Evolutionary conservation across 2,888 invertebrate genomes (phyloP).

Genomic region (Pherbina coryleti): DNA sequence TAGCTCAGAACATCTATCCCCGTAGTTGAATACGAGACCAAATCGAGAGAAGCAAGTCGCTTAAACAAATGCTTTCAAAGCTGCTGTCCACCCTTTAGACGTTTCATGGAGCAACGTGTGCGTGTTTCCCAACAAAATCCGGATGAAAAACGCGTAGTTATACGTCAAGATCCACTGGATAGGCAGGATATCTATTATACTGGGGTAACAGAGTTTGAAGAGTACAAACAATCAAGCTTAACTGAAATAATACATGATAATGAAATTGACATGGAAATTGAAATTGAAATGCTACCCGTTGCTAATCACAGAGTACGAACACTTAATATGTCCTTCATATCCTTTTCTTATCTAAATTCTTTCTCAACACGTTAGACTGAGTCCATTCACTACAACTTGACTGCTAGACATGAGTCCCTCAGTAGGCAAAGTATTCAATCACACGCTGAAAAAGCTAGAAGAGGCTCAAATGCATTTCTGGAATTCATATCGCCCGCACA

Average conservation of each 20-base stretch:
- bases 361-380: slow-evolving; percentile 15
- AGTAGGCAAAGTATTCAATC: not conserved
- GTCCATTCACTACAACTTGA: slow-evolving; percentile 45
- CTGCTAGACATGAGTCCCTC: slow-evolving; percentile 36
- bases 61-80: not conserved
- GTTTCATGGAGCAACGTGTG: not conserved
- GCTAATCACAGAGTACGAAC: not conserved
- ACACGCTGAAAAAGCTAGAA: not conserved
- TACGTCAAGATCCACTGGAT: slow-evolving; percentile 72
- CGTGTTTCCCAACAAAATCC: not conserved
- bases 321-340: not conserved
- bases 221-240: slow-evolving; percentile 47
- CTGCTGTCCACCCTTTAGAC: slow-evolving; percentile 26
- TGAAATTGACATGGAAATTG: slow-evolving; percentile 14
- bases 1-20: not conserved
- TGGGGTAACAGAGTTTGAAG: slow-evolving; percentile 53
- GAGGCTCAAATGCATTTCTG: slow-evolving; percentile 10
- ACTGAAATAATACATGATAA: not conserved
- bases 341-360: not conserved
- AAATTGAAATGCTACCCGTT: slow-evolving; percentile 12
- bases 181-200: slow-evolving; percentile 79
- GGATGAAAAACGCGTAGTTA: slow-evolving; percentile 48
- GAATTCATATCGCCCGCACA: slow-evolving; percentile 39
- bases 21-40: not conserved
- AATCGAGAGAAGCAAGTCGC: not conserved